Evolutionary conservation across 2,797 vertebrate genomes (phyloP), one percentile per base, ranked within the genome.

Genomic region (Eulemur rubriventer): DNA sequence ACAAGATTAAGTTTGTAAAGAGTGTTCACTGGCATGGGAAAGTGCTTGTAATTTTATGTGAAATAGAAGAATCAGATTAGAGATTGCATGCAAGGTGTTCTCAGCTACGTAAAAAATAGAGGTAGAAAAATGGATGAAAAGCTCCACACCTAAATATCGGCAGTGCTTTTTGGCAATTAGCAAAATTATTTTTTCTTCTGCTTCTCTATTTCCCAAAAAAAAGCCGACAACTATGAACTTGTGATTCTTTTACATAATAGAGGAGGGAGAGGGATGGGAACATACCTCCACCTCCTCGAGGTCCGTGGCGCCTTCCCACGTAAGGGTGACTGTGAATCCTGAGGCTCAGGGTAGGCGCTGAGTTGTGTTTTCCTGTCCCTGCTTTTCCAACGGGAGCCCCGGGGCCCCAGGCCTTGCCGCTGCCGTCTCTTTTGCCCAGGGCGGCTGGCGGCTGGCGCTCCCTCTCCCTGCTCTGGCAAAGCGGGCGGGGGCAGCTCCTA

Each of bases 1-100:
- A 33, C 69, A 78, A 22, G 20, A 76, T 85, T 89, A 79, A 92
- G n/a, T 78, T 93, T 75, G 38, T 78, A 73, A 86, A 67, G n/a
- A n/a, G n/a, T 14, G 41, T 46, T 70, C 38, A 46, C 17, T 1
- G 4, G 73, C 63, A 22, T 33, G 24, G 6, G 3, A 46, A 69
- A 80, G 79, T 55, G 7, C 26, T 43, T 26, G 63, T 12, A 30
- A 30, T 61, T 52, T 88, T 75, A n/a, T 61, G 48, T 11, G 24
- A 52, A 18, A 24, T 12, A 18, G 52, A 69, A 76, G 61, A 75
- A 48, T 80, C n/a, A n/a, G 24, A 28, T 46, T 24, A 84, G 73
- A 85, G 69, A 52, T 52, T 13, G 2, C n/a, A 83, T 12, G 52
- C 38, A 43, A 6, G 38, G 35, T 24, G 18, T 28, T 50, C 70